phyloP scores from a whole-genome alignment of 2,888 invertebrate genomes.

The Drosophila yooni region DNA sequence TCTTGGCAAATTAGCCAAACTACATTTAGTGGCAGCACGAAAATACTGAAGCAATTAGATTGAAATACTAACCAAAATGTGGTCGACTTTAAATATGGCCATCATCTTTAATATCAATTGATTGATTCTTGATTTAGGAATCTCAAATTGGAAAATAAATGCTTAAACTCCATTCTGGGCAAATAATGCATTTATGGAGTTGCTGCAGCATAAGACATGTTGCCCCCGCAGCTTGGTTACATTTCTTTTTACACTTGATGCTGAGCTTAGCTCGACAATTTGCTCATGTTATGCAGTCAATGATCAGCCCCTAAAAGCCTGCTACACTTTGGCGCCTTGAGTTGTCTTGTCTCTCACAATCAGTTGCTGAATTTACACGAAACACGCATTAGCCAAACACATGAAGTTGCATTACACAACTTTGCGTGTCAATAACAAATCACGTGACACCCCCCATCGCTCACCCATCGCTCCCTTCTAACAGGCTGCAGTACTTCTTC shows the following conservation, averaged over 20 bases:
- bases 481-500: background rate
- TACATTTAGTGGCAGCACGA: conserved; percentile 27
- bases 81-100: background rate
- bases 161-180: background rate
- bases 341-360: conserved; percentile 29
- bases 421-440: conserved; percentile 42
- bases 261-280: background rate
- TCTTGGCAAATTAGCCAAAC: conserved; percentile 49
- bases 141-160: no score
- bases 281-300: background rate
- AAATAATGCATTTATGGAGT: background rate
- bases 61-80: background rate
- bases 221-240: background rate
- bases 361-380: conserved; percentile 44
- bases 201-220: background rate
- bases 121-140: background rate
- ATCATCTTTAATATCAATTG: background rate
- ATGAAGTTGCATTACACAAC: conserved; percentile 44
- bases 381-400: conserved; percentile 57
- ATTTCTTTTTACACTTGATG: background rate
- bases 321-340: conserved; percentile 25
- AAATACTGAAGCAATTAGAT: background rate
- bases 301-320: conserved; percentile 14
- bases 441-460: background rate
- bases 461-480: background rate